A percentile compares a stretch with the other conserved stretches of the same genome.
Evolutionary conservation across 2,797 vertebrate species (phyloP).

Genomic region (Gymnothorax reevesii): DNA sequence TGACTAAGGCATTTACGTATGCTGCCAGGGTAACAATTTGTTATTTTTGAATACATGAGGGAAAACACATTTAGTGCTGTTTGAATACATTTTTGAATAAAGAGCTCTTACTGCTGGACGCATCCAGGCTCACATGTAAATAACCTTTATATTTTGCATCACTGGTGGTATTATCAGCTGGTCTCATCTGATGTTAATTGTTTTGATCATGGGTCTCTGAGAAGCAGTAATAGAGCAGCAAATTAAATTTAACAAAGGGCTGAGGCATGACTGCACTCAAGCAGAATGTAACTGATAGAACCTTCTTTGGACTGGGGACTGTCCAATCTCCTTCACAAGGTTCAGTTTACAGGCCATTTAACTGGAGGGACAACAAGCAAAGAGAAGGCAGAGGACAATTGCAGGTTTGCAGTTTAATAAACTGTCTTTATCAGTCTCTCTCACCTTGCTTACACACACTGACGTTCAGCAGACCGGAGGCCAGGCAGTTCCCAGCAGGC

Average conservation of each 20-base stretch:
- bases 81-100: too few relatives aligned
- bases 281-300: background rate
- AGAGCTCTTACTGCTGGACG: background rate
- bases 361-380: background rate
- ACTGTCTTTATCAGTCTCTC: conserved; percentile 1
- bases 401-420: background rate
- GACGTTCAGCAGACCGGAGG: conserved; percentile 86
- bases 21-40: too few relatives aligned
- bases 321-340: background rate
- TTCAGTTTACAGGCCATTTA: background rate
- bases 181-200: background rate
- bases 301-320: background rate
- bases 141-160: background rate
- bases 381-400: background rate
- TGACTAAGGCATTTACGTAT: too few relatives aligned
- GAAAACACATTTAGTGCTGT: too few relatives aligned
- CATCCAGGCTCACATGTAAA: background rate
- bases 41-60: too few relatives aligned
- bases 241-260: background rate
- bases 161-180: background rate
- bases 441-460: conserved; percentile 87
- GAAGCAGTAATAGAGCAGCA: background rate
- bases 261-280: background rate
- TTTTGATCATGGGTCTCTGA: background rate
- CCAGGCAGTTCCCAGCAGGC: conserved; percentile 82